Base-by-base conservation (phyloP, 1,140 invertebrate genomes). In the Drosophila lacteicornis region DNA sequence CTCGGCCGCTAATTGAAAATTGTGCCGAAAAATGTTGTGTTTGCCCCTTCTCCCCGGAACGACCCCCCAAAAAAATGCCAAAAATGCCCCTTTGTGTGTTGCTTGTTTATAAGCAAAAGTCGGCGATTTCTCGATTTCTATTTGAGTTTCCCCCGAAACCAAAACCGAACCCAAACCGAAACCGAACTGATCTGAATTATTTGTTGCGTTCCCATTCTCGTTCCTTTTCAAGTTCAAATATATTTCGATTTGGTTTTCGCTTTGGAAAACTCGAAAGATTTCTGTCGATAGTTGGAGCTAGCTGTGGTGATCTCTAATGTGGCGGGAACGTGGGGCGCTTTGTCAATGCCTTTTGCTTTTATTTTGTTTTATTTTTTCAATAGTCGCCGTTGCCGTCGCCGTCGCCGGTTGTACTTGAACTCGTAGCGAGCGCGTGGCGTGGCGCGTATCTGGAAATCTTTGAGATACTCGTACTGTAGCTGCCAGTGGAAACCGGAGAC, bases 381-480 rank as follows among this genome's bases (percentile, higher is more conserved):
- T 25, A 56, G 36, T 56, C 15, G 19, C 19, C 19, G 19, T 19
- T 19, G 19, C n/a, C 33, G 78, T 66, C 80, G 77, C 62, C 43
- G 73, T 75, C 70, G 82, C 83, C 80, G 73, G 80, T 87, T 88
- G 84, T 80, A 87, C 83, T 87, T 88, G 83, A 88, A 88, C 77
- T 88, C 56, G 65, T 65, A 75, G 60, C 50, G 43, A 67, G 61
- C 59, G 68, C 71, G 46, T 79, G 60, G 65, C 50, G 61, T 59
- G 43, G 25, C 53, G 68, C 55, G 70, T 74, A 73, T 60, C 68
- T 60, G 30, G 7, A 47, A 51, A 60, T 73, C 69, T 73, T 50
- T 50, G 53, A 60, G 70, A 73, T 74, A 60, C 17, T 55, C 53
- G 53, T 22, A 55, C 1, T 19, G 27, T 50, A 59, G 67, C 38